These are phyloP conservation scores for Hesperophylax magnus DNA, from an alignment of 1,140 invertebrate genomes.

Conservation along the genomic window DNA sequence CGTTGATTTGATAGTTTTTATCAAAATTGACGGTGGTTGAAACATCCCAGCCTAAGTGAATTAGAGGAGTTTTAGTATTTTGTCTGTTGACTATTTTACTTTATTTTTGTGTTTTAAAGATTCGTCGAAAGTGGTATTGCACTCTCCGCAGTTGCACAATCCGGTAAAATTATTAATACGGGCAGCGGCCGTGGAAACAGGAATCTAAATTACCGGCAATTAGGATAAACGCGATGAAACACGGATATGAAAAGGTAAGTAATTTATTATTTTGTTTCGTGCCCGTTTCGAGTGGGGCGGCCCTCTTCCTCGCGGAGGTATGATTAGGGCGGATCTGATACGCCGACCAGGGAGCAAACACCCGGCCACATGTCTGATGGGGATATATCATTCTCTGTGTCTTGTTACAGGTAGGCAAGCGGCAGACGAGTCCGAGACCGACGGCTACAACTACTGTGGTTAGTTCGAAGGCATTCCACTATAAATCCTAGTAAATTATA, in stretches of 20 bases:
- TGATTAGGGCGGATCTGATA: conserved; percentile 4
- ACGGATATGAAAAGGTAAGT: conserved; percentile 52
- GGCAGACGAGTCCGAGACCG: background rate
- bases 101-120: no score
- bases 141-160: no score
- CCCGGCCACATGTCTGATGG: conserved; percentile 15
- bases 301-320: conserved; percentile 1
- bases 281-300: conserved; percentile 27
- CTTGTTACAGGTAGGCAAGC: background rate
- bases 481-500: background rate
- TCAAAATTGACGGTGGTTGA: no score
- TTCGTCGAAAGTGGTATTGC: no score
- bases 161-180: conserved; percentile 23
- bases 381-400: conserved; percentile 1
- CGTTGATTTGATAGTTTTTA: no score
- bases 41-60: no score
- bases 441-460: background rate
- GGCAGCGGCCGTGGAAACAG: conserved; percentile 34
- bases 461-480: background rate
- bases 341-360: background rate
- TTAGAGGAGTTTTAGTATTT: no score
- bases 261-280: conserved; percentile 45
- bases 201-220: conserved; percentile 54
- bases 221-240: conserved; percentile 55
- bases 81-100: no score